Conservation (phyloP, 1,140 invertebrate genomes). For the Pogonomyrmex californicus region DNA sequence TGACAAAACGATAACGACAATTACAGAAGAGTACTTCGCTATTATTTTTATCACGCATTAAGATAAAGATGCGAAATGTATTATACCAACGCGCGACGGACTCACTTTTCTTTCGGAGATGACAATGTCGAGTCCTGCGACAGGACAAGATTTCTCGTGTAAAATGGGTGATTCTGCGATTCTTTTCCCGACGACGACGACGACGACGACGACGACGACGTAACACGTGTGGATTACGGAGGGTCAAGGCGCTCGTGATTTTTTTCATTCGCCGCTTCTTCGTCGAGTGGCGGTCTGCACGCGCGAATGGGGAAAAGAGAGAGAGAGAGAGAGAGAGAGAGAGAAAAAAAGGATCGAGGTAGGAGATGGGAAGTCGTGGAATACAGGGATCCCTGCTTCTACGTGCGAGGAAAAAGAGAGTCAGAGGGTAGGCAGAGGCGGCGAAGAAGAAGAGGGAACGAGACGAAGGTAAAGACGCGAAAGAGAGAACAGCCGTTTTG, state of each 20-base stretch:
- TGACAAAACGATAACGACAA: background rate
- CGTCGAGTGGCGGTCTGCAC: conserved; percentile 14
- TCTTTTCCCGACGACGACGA: conserved; percentile 4
- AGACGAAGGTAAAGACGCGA: conserved; percentile 43
- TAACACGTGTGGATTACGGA: conserved; percentile 36
- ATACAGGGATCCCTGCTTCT: conserved; percentile 46
- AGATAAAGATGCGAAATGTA: background rate
- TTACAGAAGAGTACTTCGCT: background rate
- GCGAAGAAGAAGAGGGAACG: conserved; percentile 31
- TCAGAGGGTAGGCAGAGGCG: conserved; percentile 6
- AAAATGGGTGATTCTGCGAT: conserved; percentile 26
- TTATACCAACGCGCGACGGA: background rate
- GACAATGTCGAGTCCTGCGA: background rate
- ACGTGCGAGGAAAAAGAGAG: conserved; percentile 28
- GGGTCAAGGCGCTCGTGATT: conserved; percentile 60
- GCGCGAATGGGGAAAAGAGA: background rate
- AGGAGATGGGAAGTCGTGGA: conserved; percentile 47
- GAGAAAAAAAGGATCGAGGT: conserved; percentile 36
- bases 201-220: background rate
- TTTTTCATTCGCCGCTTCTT: conserved; percentile 52
- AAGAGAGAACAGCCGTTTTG: conserved; percentile 50
- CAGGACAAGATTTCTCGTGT: background rate
- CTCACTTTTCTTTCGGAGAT: background rate
- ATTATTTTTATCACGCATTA: conserved; percentile 3
- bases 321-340: conserved; percentile 21